phyloP scores from a whole-genome alignment of 1,140 invertebrate species.

The Bradynema listronoti region DNA sequence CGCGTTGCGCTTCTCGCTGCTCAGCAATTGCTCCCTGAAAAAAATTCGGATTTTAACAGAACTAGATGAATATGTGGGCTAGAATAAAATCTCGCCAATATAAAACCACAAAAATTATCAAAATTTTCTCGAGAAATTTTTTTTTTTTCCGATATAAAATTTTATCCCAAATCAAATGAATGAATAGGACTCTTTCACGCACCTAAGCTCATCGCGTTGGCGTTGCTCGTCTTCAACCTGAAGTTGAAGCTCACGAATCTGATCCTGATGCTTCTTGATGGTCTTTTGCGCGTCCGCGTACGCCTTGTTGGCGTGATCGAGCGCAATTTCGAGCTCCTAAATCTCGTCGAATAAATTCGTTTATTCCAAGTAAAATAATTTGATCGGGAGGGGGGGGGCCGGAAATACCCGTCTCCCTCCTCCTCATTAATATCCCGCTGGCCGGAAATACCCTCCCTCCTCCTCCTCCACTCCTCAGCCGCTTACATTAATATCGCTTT shows the following conservation, averaged over 20 bases:
- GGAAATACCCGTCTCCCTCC: no score
- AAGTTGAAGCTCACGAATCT: conserved; percentile 83
- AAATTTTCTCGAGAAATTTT: background rate
- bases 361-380: no score
- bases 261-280: conserved; percentile 92
- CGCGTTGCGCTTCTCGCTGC: conserved; percentile 89
- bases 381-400: no score
- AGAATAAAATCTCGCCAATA: background rate
- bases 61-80: background rate
- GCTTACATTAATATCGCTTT: conserved; percentile 83
- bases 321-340: conserved; percentile 84
- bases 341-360: no score
- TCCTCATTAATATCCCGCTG: no score
- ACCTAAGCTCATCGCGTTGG: conserved; percentile 75
- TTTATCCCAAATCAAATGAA: no score
- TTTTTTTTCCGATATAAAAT: background rate
- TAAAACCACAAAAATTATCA: conserved; percentile 1
- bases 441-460: no score
- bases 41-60: no score
- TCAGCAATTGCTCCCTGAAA: conserved; percentile 74
- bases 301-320: conserved; percentile 92
- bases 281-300: conserved; percentile 98
- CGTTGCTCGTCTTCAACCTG: conserved; percentile 84
- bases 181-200: no score
- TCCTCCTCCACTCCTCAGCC: no score